Evolutionary conservation across 2,888 invertebrate species (phyloP), one percentile per base, ranked within the genome.

Genomic region (Agrilus mali): DNA sequence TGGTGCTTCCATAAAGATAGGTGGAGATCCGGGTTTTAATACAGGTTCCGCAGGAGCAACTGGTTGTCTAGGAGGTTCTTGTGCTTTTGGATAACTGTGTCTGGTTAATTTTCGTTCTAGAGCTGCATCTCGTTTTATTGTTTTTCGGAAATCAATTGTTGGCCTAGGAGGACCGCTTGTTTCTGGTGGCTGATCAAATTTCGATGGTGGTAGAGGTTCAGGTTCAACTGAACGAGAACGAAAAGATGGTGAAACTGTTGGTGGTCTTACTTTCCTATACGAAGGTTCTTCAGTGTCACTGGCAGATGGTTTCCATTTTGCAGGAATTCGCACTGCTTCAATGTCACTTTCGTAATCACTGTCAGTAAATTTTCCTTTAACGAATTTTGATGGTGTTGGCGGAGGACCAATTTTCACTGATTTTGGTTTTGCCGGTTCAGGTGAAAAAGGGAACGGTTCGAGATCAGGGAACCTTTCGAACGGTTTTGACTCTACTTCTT

Each of bases 321-420:
- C 60, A 4, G 59, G 61, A 41, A 68, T 66, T 51, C 55, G 60
- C 2, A 59, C 50, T 12, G 67, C 61, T 51, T 76, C 76, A 46
- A 75, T 66, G 60, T 82, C 81, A 45, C 79, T 80, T 59, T 81
- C 81, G 53, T 81, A 80, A 53, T 81, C 80, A 49, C 79, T 80
- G 54, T 78, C 80, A 31, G 70, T 68, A 50, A 75, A 70, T 49
- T 68, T 71, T 8, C 71, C 71, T 55, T 72, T 75, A 2, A 71
- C 60, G 50, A 78, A 72, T 52, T 75, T 78, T 0, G 69, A 68
- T 1, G 78, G 78, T 17, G 73, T 67, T 1, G 76, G 71, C 3
- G 75, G 74, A 17, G 75, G 72, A 5, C 74, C 72, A 14, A 56
- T 53, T 51, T 53, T 68, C 2, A 58, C 50, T 8, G 58, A 56